A percentile compares a stretch with the other conserved stretches of the same genome.
Conservation (phyloP, 2,113 vertebrate genomes). For the Cyanoderma ruficeps region DNA sequence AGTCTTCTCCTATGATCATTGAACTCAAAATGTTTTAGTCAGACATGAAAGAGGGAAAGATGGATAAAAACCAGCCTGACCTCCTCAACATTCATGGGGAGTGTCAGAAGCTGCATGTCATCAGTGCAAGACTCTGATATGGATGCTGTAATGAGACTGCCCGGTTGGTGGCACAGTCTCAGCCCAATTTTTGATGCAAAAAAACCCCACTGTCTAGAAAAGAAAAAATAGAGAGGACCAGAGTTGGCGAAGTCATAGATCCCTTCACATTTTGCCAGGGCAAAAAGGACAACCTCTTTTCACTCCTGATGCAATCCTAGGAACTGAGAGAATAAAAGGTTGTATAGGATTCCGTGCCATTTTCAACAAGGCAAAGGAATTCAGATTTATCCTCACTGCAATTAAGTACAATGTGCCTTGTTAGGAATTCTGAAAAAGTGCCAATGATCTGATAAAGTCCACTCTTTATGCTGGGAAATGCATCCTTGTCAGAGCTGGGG, state of each 20-base stretch:
- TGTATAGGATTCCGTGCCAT: background rate
- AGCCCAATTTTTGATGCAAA: background rate
- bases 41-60: background rate
- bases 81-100: background rate
- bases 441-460: background rate
- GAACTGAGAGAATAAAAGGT: background rate
- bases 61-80: background rate
- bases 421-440: background rate
- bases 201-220: background rate
- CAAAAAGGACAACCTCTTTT: background rate
- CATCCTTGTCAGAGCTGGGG: background rate
- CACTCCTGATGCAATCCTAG: background rate
- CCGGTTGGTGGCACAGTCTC: background rate
- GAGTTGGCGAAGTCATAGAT: background rate
- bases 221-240: background rate
- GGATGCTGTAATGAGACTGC: background rate
- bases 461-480: accelerated
- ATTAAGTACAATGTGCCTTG: background rate
- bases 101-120: background rate
- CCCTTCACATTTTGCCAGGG: background rate
- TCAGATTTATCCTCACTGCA: background rate
- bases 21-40: background rate
- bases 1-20: background rate
- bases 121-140: accelerated
- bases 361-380: background rate